A percentile compares a stretch with the other conserved stretches of the same genome.
Evolutionary conservation across 2,797 vertebrate species (phyloP).

Genomic region (Octomys mimax): DNA sequence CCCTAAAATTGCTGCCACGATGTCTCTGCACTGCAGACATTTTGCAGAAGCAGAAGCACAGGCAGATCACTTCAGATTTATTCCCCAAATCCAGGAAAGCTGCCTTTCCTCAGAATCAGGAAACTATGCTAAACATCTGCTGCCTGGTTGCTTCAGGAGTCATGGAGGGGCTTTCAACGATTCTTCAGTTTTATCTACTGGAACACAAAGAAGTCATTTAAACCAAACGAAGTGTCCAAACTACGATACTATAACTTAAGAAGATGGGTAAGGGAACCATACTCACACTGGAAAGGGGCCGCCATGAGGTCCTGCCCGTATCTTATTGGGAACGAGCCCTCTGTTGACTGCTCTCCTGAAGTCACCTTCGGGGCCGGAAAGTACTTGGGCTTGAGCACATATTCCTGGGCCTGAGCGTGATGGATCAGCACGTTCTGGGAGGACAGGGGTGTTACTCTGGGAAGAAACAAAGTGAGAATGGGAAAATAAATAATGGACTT

Average conservation of each 20-base stretch:
- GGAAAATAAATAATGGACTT: constrained; percentile 55
- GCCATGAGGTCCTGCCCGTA: constrained; percentile 89
- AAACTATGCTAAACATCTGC: constrained; percentile 32
- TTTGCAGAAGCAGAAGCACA: constrained; percentile 76
- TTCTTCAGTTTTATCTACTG: constrained; percentile 64
- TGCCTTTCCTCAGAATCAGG: constrained; percentile 73
- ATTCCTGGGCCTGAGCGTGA: constrained; percentile 94
- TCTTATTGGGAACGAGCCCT: constrained; percentile 93
- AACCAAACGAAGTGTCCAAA: constrained; percentile 23
- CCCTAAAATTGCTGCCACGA: constrained; percentile 62
- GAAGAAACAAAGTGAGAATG: constrained; percentile 51
- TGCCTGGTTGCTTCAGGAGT: constrained; percentile 68
- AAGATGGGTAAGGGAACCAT: constrained; percentile 30
- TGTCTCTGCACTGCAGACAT: constrained; percentile 72
- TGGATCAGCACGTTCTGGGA: constrained; percentile 92
- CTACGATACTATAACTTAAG: neutral
- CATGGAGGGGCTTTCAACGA: neutral
- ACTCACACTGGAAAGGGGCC: constrained; percentile 93
- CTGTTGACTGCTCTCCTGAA: constrained; percentile 92
- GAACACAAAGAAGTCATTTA: constrained; percentile 54
- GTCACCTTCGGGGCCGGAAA: constrained; percentile 91
- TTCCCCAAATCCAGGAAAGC: constrained; percentile 63
- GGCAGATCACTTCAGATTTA: constrained; percentile 9
- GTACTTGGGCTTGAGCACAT: constrained; percentile 95
- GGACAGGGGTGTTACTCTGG: constrained; percentile 92